phyloP scores from a whole-genome alignment of 2,797 vertebrate genomes.

The Decapterus maruadsi region DNA sequence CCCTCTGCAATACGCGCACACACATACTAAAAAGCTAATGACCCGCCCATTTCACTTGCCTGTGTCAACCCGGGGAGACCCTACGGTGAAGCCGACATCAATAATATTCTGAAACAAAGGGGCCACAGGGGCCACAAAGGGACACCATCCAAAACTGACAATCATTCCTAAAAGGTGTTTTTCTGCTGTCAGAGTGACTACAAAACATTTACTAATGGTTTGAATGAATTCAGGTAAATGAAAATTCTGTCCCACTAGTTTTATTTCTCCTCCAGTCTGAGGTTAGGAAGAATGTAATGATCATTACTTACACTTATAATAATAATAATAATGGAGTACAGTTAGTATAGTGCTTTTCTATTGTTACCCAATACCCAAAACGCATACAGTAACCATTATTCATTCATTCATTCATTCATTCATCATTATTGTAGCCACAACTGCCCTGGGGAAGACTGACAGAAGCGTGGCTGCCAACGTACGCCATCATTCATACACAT shows the following conservation, averaged over 20 bases:
- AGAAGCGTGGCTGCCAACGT: too few species aligned
- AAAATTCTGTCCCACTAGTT: neutral
- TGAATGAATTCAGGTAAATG: neutral
- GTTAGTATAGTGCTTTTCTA: too few species aligned
- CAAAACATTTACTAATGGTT: neutral
- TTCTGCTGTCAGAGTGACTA: neutral
- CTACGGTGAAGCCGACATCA: conserved; percentile 40
- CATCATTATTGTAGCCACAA: too few species aligned
- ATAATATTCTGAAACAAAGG: conserved; percentile 8
- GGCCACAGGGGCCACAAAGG: conserved; percentile 11
- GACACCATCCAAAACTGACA: neutral
- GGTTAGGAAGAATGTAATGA: conserved; percentile 6
- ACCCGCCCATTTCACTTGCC: conserved; percentile 33
- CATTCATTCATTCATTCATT: too few species aligned
- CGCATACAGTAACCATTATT: too few species aligned
- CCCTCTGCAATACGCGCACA: conserved; percentile 25
- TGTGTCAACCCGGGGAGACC: conserved; percentile 26
- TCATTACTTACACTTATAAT: too few species aligned
- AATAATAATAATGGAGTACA: too few species aligned
- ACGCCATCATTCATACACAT: too few species aligned
- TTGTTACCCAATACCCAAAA: too few species aligned
- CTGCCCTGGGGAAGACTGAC: too few species aligned
- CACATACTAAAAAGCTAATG: conserved; percentile 35
- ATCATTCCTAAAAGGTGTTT: neutral
- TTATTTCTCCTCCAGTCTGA: neutral